Evolutionary conservation across 2,113 vertebrate genomes (phyloP).

Genomic region (Odontesthes bonariensis): DNA sequence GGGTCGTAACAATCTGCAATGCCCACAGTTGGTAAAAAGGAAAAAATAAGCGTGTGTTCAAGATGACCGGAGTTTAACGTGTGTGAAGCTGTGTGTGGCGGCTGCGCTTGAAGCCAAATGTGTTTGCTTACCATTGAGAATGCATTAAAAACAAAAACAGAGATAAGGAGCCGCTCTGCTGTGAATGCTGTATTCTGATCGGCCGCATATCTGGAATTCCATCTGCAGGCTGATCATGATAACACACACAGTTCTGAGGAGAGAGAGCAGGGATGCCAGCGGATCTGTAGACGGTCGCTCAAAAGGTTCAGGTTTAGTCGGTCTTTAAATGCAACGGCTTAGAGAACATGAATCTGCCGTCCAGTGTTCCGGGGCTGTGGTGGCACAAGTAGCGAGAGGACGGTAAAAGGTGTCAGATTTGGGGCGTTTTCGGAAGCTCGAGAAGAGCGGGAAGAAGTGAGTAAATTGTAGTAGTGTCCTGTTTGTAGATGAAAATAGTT

Average conservation of each 20-base stretch:
- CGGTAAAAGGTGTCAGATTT: too few relatives aligned
- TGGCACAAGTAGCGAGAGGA: not conserved
- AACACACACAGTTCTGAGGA: not conserved
- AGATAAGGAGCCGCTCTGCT: conserved; percentile 31
- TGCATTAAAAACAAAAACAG: conserved; percentile 18
- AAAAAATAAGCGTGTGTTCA: not conserved
- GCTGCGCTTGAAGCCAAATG: not conserved
- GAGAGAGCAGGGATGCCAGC: not conserved
- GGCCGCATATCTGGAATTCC: conserved; percentile 40
- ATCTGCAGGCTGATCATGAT: conserved; percentile 6
- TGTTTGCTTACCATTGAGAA: conserved; percentile 1
- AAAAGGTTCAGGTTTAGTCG: not conserved
- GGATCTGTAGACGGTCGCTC: not conserved
- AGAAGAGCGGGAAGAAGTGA: too few relatives aligned
- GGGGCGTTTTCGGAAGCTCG: too few relatives aligned
- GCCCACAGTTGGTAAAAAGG: too few relatives aligned
- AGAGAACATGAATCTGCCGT: not conserved
- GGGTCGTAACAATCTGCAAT: too few relatives aligned
- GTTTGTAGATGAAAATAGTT: too few relatives aligned
- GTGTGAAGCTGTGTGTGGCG: conserved; percentile 8
- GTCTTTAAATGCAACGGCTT: not conserved
- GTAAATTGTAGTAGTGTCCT: too few relatives aligned
- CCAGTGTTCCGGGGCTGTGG: not conserved
- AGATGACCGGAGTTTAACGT: not conserved
- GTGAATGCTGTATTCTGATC: conserved; percentile 14